Conservation (phyloP, 2,888 invertebrate species). For the Xanthia icteritia region DNA sequence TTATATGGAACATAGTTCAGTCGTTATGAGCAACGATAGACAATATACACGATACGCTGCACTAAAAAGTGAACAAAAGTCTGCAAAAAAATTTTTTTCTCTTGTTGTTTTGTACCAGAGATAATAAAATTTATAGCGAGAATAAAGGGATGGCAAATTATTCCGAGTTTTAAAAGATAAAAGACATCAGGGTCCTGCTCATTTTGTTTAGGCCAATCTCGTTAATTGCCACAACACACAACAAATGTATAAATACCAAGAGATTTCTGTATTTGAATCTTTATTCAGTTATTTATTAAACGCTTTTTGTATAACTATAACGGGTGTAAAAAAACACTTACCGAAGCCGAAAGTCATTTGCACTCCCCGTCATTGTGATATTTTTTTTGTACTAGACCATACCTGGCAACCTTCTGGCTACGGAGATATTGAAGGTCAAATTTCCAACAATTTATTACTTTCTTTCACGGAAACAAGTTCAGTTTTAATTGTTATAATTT, state of each 20-base stretch:
- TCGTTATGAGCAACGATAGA: constrained; percentile 2
- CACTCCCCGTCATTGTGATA: no score
- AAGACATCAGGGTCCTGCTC: constrained; percentile 17
- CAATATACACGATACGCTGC: constrained; percentile 2
- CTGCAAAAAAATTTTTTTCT: not conserved
- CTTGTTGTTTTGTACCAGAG: constrained; percentile 18
- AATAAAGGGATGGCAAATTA: constrained; percentile 41
- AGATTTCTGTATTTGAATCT: constrained; percentile 1
- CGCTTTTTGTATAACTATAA: not conserved
- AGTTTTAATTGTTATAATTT: not conserved
- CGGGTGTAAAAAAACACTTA: not conserved
- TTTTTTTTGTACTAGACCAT: no score
- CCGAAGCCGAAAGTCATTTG: not conserved
- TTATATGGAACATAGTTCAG: constrained; percentile 17
- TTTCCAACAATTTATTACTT: not conserved
- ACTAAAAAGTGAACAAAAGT: constrained; percentile 11
- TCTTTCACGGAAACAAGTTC: not conserved
- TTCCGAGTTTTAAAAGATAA: constrained; percentile 38
- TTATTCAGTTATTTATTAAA: not conserved
- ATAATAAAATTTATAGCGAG: constrained; percentile 22
- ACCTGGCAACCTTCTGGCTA: not conserved
- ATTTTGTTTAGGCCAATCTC: constrained; percentile 23
- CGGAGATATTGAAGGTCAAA: not conserved
- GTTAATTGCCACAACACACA: constrained; percentile 24
- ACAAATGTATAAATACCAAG: constrained; percentile 4